A percentile compares a stretch with the other conserved stretches of the same genome.
These are phyloP conservation scores for Eupsittula cactorum DNA, from an alignment of 2,113 vertebrate genomes.

Conservation along the genomic window DNA sequence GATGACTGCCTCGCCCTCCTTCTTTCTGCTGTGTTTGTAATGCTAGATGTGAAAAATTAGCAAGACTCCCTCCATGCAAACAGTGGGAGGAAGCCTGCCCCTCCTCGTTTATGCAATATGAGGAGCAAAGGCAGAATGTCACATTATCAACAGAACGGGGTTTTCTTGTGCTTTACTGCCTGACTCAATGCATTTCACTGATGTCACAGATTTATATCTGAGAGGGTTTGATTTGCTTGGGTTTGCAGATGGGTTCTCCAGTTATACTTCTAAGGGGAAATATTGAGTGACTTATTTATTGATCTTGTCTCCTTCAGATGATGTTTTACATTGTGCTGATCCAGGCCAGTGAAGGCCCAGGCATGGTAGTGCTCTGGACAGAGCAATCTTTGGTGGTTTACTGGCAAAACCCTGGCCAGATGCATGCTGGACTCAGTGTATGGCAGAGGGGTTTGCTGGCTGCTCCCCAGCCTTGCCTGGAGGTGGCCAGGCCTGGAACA, in stretches of 20 bases:
- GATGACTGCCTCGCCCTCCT: not conserved
- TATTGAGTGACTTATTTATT: not conserved
- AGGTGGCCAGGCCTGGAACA: not conserved
- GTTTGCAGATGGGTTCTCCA: not conserved
- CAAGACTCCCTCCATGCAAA: not conserved
- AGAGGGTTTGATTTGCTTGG: not conserved
- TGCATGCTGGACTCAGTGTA: not conserved
- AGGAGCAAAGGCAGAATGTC: not conserved
- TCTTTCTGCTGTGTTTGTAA: not conserved
- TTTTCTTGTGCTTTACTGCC: not conserved
- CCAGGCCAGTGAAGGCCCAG: not conserved
- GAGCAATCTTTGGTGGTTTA: not conserved
- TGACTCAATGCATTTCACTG: not conserved
- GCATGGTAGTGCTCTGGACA: not conserved
- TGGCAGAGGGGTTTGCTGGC: not conserved
- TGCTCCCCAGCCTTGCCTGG: slow-evolving; percentile 1
- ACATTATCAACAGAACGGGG: not conserved
- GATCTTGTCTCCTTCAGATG: not conserved
- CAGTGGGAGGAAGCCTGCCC: not conserved
- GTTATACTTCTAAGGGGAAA: not conserved
- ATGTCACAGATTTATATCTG: not conserved
- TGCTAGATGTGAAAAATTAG: not conserved
- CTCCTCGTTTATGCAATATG: not conserved
- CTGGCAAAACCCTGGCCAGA: not conserved
- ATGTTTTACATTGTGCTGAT: not conserved